phyloP scores from a whole-genome alignment of 2,888 invertebrate species.

The Acrobasis consociella region DNA sequence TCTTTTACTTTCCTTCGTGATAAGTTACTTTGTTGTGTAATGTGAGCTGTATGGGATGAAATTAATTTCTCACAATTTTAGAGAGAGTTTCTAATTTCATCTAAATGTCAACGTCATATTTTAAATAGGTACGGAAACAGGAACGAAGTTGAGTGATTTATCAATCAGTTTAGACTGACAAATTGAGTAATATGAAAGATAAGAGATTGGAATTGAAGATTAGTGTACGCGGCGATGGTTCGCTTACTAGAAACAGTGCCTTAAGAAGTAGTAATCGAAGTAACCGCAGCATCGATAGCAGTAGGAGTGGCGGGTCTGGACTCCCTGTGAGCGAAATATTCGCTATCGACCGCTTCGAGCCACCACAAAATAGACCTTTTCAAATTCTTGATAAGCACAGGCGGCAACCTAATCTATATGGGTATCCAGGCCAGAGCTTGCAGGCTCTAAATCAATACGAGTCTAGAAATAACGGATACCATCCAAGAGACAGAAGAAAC shows the following conservation, averaged over 20 bases:
- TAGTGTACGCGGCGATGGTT: constrained; percentile 76
- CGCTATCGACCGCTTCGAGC: constrained; percentile 66
- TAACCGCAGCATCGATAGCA: constrained; percentile 65
- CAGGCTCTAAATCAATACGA: constrained; percentile 67
- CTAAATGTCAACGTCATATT: constrained; percentile 43
- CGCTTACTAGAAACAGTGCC: constrained; percentile 64
- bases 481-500: constrained; percentile 46
- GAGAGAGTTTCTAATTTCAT: constrained; percentile 47
- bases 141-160: constrained; percentile 1
- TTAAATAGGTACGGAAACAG: constrained; percentile 5
- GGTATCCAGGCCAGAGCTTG: constrained; percentile 72
- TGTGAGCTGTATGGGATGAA: constrained; percentile 46
- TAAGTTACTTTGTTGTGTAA: constrained; percentile 53
- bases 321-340: constrained; percentile 73
- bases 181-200: constrained; percentile 65
- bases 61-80: constrained; percentile 50
- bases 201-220: constrained; percentile 75
- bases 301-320: constrained; percentile 47
- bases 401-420: constrained; percentile 60
- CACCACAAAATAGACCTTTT: constrained; percentile 69
- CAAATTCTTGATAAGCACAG: constrained; percentile 69
- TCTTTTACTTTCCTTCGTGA: constrained; percentile 67
- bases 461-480: constrained; percentile 45
- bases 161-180: constrained; percentile 30
- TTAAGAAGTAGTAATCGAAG: constrained; percentile 67